phyloP scores from a whole-genome alignment of 2,797 vertebrate genomes.

The Pelodytes ibericus region DNA sequence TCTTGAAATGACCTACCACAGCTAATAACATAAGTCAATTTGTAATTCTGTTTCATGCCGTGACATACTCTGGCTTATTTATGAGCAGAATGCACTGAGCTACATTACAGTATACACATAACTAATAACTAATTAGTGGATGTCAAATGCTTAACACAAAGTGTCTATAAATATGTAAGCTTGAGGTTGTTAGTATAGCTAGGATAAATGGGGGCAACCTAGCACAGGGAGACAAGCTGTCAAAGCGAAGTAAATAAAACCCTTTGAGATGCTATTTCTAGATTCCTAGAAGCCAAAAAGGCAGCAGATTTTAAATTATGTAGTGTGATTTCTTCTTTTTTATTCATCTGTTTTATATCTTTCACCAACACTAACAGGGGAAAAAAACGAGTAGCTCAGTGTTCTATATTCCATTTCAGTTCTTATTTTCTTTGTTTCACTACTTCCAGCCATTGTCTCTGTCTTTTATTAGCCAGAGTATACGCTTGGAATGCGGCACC shows the following conservation, averaged over 20 bases:
- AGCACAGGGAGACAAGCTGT: conserved; percentile 36
- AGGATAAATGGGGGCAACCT: conserved; percentile 43
- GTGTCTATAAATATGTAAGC: conserved; percentile 55
- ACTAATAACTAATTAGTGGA: conserved; percentile 60
- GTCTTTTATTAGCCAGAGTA: conserved; percentile 31
- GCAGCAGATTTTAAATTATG: conserved; percentile 53
- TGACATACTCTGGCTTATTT: conserved; percentile 53
- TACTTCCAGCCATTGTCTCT: conserved; percentile 34
- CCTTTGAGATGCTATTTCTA: conserved; percentile 45
- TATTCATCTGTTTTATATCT: conserved; percentile 46
- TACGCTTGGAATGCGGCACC: conserved; percentile 33
- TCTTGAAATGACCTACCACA: conserved; percentile 62
- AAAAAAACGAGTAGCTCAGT: conserved; percentile 13
- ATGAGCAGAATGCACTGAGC: conserved; percentile 58
- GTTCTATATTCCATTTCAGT: not conserved
- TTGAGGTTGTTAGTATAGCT: conserved; percentile 39
- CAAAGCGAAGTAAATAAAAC: conserved; percentile 55
- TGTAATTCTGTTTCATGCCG: conserved; percentile 60
- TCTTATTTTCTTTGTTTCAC: conserved; percentile 13
- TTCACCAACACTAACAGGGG: conserved; percentile 41
- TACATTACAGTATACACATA: conserved; percentile 56
- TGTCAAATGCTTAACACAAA: conserved; percentile 51
- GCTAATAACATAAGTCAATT: conserved; percentile 60
- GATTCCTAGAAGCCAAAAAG: conserved; percentile 41
- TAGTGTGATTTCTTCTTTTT: conserved; percentile 38